A percentile compares a stretch with the other conserved stretches of the same genome.
Evolutionary conservation across 2,888 invertebrate genomes (phyloP).

Genomic region (Hirtodrosophila histrioides): DNA sequence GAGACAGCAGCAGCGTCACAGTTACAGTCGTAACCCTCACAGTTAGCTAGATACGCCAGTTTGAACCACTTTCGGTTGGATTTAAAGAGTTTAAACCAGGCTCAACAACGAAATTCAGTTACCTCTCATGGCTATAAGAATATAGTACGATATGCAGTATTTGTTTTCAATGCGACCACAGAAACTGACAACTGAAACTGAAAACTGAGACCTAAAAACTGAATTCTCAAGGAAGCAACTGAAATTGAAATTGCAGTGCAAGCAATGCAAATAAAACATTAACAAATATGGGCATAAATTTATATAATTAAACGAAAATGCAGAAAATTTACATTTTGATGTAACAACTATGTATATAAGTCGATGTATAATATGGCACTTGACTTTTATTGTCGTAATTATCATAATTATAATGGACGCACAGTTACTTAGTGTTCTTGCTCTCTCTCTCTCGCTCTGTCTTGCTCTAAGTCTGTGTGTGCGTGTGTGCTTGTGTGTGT

Average conservation of each 20-base stretch:
- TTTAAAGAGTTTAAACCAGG: constrained; percentile 58
- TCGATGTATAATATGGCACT: constrained; percentile 33
- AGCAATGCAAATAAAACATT: constrained; percentile 31
- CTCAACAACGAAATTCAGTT: constrained; percentile 25
- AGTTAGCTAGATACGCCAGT: constrained; percentile 61
- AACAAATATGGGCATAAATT: constrained; percentile 37
- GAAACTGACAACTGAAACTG: constrained; percentile 11
- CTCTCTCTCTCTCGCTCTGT: not conserved
- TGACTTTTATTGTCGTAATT: constrained; percentile 50
- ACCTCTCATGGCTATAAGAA: constrained; percentile 5
- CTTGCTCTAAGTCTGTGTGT: not conserved
- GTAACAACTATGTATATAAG: constrained; percentile 20
- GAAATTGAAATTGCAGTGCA: constrained; percentile 7
- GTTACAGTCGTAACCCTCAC: constrained; percentile 58
- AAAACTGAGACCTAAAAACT: constrained; percentile 15
- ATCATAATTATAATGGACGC: constrained; percentile 54
- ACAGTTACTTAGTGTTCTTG: constrained; percentile 12
- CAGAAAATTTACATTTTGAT: constrained; percentile 28
- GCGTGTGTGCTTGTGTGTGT: constrained; percentile 15
- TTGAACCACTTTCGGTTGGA: constrained; percentile 73
- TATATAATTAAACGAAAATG: constrained; percentile 28
- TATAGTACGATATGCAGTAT: not conserved
- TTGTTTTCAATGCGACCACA: constrained; percentile 48
- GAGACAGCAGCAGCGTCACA: constrained; percentile 18
- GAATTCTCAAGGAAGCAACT: constrained; percentile 46